Base-by-base conservation (phyloP, 2,113 vertebrate genomes). In the Pseudorasbora parva region DNA sequence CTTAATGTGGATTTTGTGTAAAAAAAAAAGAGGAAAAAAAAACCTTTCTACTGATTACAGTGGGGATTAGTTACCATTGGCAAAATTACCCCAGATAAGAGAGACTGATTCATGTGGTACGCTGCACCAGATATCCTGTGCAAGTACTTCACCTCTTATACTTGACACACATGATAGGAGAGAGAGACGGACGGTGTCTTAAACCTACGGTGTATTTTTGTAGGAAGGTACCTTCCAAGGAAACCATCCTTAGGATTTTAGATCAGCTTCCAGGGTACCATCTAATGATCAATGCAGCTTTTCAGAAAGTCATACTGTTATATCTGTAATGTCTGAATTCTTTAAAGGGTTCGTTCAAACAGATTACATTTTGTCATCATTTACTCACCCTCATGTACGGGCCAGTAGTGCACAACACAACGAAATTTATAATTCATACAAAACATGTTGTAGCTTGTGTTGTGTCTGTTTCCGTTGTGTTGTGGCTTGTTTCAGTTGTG, bases 81-180 rank as follows among this genome's bases (percentile, higher is more conserved):
- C 86, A 33, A 84, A 82, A 77, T 88, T 80, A 81, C 87, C 92
- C 91, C 88, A 90, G 92, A 92, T 93, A 87, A 83, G 85, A 82
- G 69, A 62, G 89, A 83, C 27, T 93, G 92, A 93, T 93, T 93
- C 93, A 94, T 90, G 91, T 91, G 90, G 71, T 84, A 86, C 74
- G 86, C 88, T 69, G 25, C 51, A 30, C 73, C 56, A 82, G 82
- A 88, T 91, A 89, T 91, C 90, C 85, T 81, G 83, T 90, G 15
- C 59, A 86, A 80, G 83, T 89, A 85, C 84, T 82, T 62, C 75
- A 89, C 78, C 85, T 85, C 88, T 89, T 74, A 1, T 82, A 89
- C 14, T 27, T 93, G 91, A 92, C 88, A 75, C 91, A 91, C 73
- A 72, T 74, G 37, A 41, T 60, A 51, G 54, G 69, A 62, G 12